phyloP scores from a whole-genome alignment of 2,797 vertebrate species.

The Semaprochilodus insignis region DNA sequence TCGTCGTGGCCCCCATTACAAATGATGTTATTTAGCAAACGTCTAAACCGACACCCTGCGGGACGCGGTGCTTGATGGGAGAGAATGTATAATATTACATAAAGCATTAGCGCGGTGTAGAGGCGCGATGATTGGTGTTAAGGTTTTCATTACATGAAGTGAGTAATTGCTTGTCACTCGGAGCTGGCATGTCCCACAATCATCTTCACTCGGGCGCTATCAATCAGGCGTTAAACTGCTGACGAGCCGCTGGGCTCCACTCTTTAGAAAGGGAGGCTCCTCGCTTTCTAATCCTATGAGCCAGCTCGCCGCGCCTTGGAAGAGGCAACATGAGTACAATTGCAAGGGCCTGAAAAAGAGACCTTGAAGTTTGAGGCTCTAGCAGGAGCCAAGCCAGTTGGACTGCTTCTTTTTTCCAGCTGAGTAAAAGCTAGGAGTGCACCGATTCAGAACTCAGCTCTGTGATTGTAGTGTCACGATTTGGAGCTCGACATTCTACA shows the following conservation, averaged over 20 bases:
- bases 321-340: slow-evolving; percentile 2
- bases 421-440: not conserved
- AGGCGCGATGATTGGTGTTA: slow-evolving; percentile 83
- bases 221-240: slow-evolving; percentile 84
- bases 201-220: slow-evolving; percentile 82
- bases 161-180: slow-evolving; percentile 85
- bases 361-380: not conserved
- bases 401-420: not conserved
- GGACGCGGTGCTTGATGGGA: slow-evolving; percentile 74
- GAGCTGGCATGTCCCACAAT: slow-evolving; percentile 83
- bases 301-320: not conserved
- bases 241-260: slow-evolving; percentile 72
- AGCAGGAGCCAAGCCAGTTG: not conserved
- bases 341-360: not conserved
- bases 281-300: slow-evolving; percentile 20
- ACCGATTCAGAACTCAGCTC: not conserved
- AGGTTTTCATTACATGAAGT: slow-evolving; percentile 85
- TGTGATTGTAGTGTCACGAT: not conserved
- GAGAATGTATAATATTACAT: slow-evolving; percentile 82
- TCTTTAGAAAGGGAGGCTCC: slow-evolving; percentile 30
- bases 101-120: slow-evolving; percentile 79
- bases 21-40: slow-evolving; percentile 86
- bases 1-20: slow-evolving; percentile 79
- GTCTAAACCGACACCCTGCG: slow-evolving; percentile 77
- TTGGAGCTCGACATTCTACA: not conserved